These are phyloP conservation scores for Cynopterus sphinx DNA, from an alignment of 2,797 vertebrate genomes.

Conservation along the genomic window DNA sequence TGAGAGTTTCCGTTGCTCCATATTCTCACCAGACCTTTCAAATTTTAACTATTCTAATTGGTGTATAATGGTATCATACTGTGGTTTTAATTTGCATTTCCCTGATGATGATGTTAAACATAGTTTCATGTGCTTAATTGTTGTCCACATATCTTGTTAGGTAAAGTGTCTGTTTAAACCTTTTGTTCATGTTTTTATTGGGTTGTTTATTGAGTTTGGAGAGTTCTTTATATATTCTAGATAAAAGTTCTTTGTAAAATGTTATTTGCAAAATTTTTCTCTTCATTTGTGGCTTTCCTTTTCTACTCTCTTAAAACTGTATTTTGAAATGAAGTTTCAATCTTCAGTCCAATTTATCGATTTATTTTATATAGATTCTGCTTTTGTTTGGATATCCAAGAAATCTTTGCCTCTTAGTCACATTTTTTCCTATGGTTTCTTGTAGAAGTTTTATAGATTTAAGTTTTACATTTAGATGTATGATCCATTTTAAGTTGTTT, in stretches of 20 bases:
- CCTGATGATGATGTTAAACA: background rate
- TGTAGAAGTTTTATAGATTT: background rate
- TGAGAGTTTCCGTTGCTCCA: background rate
- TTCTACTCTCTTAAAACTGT: background rate
- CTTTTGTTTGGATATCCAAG: background rate
- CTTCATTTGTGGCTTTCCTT: background rate
- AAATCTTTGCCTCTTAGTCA: background rate
- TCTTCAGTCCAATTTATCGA: background rate
- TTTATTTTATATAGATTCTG: background rate
- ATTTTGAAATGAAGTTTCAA: background rate
- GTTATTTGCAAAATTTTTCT: background rate
- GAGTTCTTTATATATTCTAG: background rate
- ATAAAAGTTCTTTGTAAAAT: background rate
- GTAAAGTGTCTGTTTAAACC: background rate
- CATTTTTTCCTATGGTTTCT: background rate
- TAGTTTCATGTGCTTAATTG: background rate
- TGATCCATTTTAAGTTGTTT: background rate
- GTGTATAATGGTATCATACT: background rate
- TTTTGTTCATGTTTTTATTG: background rate
- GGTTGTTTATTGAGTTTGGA: background rate
- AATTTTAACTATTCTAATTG: background rate
- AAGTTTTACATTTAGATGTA: background rate
- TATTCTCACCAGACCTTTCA: background rate
- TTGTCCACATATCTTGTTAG: background rate
- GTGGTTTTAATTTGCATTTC: background rate